phyloP scores from a whole-genome alignment of 2,113 vertebrate genomes.

The Aegithalos caudatus region DNA sequence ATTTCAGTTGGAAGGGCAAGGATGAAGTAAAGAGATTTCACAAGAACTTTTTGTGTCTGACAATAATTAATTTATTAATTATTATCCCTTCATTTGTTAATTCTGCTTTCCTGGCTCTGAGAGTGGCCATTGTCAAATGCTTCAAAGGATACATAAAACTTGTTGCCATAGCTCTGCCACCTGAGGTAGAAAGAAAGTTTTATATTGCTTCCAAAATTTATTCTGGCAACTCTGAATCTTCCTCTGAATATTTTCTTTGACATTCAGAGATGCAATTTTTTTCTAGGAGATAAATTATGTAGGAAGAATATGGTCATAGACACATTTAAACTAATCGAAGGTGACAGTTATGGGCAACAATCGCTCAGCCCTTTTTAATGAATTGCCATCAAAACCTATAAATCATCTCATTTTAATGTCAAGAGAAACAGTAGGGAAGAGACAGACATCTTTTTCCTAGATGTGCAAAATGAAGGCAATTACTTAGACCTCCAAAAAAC shows the following conservation, averaged over 20 bases:
- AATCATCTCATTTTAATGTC: constrained; percentile 7
- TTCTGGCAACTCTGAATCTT: background rate
- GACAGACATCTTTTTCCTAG: background rate
- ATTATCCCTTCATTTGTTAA: background rate
- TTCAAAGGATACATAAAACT: background rate
- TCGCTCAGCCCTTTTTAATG: constrained; percentile 20
- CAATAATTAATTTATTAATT: background rate
- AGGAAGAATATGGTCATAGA: background rate
- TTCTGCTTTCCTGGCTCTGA: background rate
- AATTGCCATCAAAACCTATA: background rate
- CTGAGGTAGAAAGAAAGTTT: background rate
- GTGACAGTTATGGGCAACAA: constrained; percentile 24
- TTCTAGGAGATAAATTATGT: constrained; percentile 30
- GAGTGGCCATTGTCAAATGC: background rate
- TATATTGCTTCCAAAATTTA: background rate
- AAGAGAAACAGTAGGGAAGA: background rate
- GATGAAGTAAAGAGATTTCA: background rate
- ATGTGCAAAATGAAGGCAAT: background rate
- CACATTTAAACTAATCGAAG: background rate
- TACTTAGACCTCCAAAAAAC: background rate
- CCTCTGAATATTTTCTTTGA: background rate
- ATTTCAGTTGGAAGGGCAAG: background rate
- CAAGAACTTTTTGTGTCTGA: background rate
- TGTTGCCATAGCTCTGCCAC: background rate
- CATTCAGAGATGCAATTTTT: background rate